Conservation (phyloP, 2,113 vertebrate genomes). For the Chitala chitala region DNA sequence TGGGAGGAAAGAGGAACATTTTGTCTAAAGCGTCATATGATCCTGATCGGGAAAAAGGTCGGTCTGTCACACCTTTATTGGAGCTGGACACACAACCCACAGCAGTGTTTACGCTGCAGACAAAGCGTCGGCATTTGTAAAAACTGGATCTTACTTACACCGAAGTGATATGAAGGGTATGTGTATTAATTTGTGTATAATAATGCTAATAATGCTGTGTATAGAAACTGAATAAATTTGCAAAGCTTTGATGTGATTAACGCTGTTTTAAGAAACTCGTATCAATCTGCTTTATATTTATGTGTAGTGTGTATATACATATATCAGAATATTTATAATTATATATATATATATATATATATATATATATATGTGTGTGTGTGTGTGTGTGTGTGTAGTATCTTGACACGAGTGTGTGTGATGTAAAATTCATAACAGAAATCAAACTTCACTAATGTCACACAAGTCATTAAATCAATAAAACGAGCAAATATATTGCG, state of each 20-base stretch:
- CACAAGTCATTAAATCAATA: too few species aligned
- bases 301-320: too few species aligned
- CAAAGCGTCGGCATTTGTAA: background rate
- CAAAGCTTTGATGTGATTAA: background rate
- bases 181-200: constrained; percentile 6
- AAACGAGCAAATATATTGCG: too few species aligned
- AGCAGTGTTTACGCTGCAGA: constrained; percentile 6
- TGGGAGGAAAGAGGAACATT: constrained; percentile 32
- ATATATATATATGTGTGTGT: too few species aligned
- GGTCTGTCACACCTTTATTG: constrained; percentile 37
- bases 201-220: too few species aligned
- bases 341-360: too few species aligned
- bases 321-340: too few species aligned
- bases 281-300: too few species aligned
- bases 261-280: constrained; percentile 8
- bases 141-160: constrained; percentile 15
- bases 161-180: constrained; percentile 36
- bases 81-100: constrained; percentile 15
- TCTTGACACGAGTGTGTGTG: too few species aligned
- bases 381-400: too few species aligned
- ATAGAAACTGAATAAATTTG: background rate
- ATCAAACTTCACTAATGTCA: too few species aligned
- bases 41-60: constrained; percentile 25
- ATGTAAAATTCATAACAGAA: too few species aligned
- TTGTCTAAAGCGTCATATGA: constrained; percentile 39